Evolutionary conservation across 2,797 vertebrate genomes (phyloP).

Genomic region (Oryzias dopingdopingensis): DNA sequence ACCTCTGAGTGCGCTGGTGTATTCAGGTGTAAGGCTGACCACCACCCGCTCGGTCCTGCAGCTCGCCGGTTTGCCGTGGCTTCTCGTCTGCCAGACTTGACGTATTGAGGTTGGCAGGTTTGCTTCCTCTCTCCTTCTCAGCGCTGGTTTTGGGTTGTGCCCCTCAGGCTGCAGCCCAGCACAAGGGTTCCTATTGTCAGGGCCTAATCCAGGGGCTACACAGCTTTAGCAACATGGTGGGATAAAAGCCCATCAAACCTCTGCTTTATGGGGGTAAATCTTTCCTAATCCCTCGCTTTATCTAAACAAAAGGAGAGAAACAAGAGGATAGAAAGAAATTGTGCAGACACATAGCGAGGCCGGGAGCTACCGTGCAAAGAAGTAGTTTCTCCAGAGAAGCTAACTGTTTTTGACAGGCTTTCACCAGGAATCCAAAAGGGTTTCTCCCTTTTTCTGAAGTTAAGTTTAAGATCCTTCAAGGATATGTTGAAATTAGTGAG

Average conservation of each 20-base stretch:
- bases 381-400: slow-evolving; percentile 94
- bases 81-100: slow-evolving; percentile 71
- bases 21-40: slow-evolving; percentile 19
- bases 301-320: slow-evolving; percentile 94
- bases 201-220: slow-evolving; percentile 97
- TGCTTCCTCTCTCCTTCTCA: slow-evolving; percentile 80
- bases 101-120: slow-evolving; percentile 82
- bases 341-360: slow-evolving; percentile 91
- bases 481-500: slow-evolving; percentile 73
- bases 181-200: slow-evolving; percentile 99
- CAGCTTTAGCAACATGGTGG: slow-evolving; percentile 97
- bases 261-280: slow-evolving; percentile 98
- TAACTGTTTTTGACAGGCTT: slow-evolving; percentile 98
- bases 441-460: slow-evolving; percentile 55
- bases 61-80: slow-evolving; percentile 36
- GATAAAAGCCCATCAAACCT: slow-evolving; percentile 99
- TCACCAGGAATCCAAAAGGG: slow-evolving; percentile 70
- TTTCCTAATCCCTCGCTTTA: slow-evolving; percentile 99
- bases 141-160: slow-evolving; percentile 78
- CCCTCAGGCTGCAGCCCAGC: slow-evolving; percentile 87
- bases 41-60: slow-evolving; percentile 33
- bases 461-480: slow-evolving; percentile 69
- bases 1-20: slow-evolving; percentile 19
- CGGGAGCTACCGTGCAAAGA: slow-evolving; percentile 95
- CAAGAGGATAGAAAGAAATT: slow-evolving; percentile 84